Evolutionary conservation across 2,888 invertebrate genomes (phyloP).

Genomic region (Matsumyia berberina): DNA sequence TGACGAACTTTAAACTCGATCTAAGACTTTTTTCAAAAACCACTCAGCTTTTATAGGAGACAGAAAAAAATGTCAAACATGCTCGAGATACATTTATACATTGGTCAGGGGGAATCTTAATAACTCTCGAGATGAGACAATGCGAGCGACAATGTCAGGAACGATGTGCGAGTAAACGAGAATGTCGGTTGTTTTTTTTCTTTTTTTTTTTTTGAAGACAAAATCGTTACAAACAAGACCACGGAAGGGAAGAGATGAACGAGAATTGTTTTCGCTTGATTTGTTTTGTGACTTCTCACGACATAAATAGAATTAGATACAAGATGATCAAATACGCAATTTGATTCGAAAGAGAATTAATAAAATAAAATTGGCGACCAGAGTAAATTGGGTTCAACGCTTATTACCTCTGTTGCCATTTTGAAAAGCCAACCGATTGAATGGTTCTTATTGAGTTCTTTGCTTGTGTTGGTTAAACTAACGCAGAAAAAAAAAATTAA

Average conservation of each 20-base stretch:
- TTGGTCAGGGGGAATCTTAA: conserved; percentile 57
- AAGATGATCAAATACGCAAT: conserved; percentile 70
- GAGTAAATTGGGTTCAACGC: conserved; percentile 64
- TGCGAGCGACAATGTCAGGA: conserved; percentile 66
- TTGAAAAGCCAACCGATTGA: conserved; percentile 50
- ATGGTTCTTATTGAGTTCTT: conserved; percentile 29
- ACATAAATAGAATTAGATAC: conserved; percentile 72
- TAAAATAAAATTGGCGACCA: conserved; percentile 31
- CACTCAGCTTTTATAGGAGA: conserved; percentile 69
- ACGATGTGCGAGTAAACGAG: background rate
- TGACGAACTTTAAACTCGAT: conserved; percentile 68
- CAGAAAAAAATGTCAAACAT: conserved; percentile 25
- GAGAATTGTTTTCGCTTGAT: conserved; percentile 73
- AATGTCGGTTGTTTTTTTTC: conserved; percentile 23
- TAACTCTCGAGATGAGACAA: conserved; percentile 70
- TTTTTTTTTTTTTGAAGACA: conserved; percentile 40
- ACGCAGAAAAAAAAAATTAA: conserved; percentile 6
- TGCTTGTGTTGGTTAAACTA: conserved; percentile 11
- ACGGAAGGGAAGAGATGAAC: conserved; percentile 39
- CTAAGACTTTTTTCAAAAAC: conserved; percentile 70
- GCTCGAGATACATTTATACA: conserved; percentile 49
- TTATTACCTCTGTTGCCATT: conserved; percentile 64
- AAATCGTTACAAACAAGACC: conserved; percentile 53
- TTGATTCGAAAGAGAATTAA: conserved; percentile 59
- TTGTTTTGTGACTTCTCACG: conserved; percentile 75